Percentiles rank a stretch among this genome's conserved stretches.
phyloP scores from a whole-genome alignment of 2,113 vertebrate genomes.

The Chaetorhynchus papuensis region DNA sequence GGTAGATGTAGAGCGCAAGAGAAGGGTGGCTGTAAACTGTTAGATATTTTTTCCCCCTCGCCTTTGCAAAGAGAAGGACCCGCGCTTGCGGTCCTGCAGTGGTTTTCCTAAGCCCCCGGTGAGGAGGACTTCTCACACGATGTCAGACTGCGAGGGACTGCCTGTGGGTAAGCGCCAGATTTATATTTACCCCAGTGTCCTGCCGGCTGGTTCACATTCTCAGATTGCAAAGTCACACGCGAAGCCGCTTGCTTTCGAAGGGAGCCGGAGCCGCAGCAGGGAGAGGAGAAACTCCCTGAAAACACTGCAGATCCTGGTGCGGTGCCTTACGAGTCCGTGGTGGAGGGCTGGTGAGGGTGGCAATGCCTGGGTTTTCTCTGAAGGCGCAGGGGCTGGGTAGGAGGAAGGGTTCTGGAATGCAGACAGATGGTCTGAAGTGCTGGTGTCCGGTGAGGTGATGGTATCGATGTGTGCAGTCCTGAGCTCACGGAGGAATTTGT shows the following conservation, averaged over 20 bases:
- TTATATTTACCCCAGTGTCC: constrained; percentile 75
- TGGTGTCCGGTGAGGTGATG: background rate
- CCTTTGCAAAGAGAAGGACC: background rate
- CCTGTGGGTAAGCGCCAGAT: constrained; percentile 84
- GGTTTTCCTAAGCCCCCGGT: constrained; percentile 27
- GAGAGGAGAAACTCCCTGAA: background rate
- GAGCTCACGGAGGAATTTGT: background rate
- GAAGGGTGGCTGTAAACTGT: constrained; percentile 20
- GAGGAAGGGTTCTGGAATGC: background rate
- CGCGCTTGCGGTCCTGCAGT: background rate
- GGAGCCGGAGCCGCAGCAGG: background rate
- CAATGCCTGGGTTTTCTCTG: background rate
- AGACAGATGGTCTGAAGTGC: background rate
- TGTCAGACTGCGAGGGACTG: constrained; percentile 95
- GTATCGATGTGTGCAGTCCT: background rate
- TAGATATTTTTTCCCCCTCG: background rate
- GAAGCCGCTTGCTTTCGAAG: background rate
- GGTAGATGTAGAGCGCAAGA: constrained; percentile 40
- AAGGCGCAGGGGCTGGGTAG: background rate
- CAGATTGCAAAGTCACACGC: constrained; percentile 51
- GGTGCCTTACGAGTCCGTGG: background rate
- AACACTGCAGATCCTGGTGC: background rate
- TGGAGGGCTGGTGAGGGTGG: background rate
- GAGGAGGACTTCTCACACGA: constrained; percentile 67
- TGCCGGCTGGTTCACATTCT: constrained; percentile 42